These are phyloP conservation scores for Platichthys stellatus DNA, from an alignment of 2,113 vertebrate species.

Conservation along the genomic window DNA sequence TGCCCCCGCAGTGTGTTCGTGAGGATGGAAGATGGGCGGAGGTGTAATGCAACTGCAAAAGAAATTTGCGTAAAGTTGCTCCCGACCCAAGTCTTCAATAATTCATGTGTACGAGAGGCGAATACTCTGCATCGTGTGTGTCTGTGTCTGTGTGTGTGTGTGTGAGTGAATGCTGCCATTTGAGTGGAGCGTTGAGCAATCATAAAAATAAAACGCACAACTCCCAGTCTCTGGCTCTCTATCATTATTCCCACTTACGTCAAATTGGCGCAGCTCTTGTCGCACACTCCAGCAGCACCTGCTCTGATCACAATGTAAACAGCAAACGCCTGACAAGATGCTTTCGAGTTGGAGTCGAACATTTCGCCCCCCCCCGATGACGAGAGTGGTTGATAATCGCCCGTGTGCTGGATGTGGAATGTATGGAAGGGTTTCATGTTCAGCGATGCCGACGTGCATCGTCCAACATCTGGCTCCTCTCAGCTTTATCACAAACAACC, in stretches of 20 bases:
- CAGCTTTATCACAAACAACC: not conserved
- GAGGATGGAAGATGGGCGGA: conserved; percentile 13
- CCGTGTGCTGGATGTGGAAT: conserved; percentile 4
- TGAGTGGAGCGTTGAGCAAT: conserved; percentile 22
- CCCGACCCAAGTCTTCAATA: conserved; percentile 59
- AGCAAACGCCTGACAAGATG: conserved; percentile 29
- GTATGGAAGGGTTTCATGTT: not conserved
- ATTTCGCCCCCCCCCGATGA: conserved; percentile 19
- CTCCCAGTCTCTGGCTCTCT: conserved; percentile 32
- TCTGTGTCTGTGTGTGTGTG: conserved; percentile 7
- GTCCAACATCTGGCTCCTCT: not conserved
- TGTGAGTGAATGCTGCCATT: conserved; percentile 16
- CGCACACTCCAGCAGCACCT: conserved; percentile 51
- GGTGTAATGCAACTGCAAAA: conserved; percentile 47
- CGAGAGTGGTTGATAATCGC: conserved; percentile 21
- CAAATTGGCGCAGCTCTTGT: conserved; percentile 45
- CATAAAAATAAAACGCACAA: conserved; percentile 31
- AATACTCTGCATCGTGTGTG: conserved; percentile 28
- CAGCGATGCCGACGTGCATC: not conserved
- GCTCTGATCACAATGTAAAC: conserved; percentile 22
- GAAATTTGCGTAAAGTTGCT: conserved; percentile 53
- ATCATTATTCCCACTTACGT: conserved; percentile 69
- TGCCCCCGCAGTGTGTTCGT: conserved; percentile 19
- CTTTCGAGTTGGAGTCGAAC: conserved; percentile 9
- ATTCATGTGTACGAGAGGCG: conserved; percentile 47